phyloP scores from a whole-genome alignment of 2,113 vertebrate genomes.

The Pygoscelis adeliae region DNA sequence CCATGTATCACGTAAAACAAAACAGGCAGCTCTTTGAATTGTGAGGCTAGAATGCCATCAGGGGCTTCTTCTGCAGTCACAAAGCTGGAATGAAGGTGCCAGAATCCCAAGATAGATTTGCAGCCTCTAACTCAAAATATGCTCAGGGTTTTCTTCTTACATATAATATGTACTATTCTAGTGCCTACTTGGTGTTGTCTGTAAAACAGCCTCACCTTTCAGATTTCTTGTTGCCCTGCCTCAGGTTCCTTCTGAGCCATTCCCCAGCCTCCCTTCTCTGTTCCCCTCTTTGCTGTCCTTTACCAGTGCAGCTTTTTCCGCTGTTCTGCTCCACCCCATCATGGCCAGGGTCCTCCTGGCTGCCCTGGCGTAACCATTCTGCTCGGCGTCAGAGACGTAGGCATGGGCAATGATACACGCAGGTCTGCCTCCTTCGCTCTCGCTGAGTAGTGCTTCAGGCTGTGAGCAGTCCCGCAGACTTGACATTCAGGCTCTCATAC shows the following conservation, averaged over 20 bases:
- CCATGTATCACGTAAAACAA: background rate
- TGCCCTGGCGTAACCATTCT: rapidly evolving
- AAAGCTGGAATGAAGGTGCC: background rate
- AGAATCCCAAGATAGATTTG: background rate
- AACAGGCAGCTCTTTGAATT: conserved; percentile 8
- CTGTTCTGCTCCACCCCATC: background rate
- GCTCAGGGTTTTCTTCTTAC: background rate
- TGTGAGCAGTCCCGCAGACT: background rate
- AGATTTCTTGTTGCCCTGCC: background rate
- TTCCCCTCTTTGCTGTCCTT: background rate
- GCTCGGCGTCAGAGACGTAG: rapidly evolving
- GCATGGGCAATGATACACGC: rapidly evolving
- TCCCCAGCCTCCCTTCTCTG: background rate
- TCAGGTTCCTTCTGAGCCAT: background rate
- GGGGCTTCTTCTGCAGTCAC: background rate
- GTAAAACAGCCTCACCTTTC: background rate
- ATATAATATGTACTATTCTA: background rate
- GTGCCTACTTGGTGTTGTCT: background rate
- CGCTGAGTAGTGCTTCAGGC: background rate
- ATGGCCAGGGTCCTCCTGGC: background rate
- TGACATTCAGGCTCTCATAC: background rate
- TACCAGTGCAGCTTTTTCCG: background rate
- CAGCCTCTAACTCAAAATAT: background rate
- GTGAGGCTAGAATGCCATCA: background rate
- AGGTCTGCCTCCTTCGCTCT: background rate